phyloP scores from a whole-genome alignment of 2,888 invertebrate genomes.

The Cryptocephalus primarius region DNA sequence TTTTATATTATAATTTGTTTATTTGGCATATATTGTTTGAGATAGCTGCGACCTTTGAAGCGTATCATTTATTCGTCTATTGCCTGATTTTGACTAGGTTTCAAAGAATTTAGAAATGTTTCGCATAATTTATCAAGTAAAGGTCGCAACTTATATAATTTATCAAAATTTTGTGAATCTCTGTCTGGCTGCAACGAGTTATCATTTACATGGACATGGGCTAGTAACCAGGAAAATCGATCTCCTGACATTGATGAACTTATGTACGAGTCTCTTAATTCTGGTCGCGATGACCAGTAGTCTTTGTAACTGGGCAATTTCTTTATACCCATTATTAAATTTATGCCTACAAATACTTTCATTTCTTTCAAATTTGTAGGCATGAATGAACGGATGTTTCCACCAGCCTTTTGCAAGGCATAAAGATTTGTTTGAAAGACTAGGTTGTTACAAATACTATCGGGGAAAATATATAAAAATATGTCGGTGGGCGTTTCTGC shows the following conservation, averaged over 20 bases:
- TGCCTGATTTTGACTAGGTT: too few relatives aligned
- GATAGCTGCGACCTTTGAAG: too few relatives aligned
- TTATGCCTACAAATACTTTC: constrained; percentile 1
- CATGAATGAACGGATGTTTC: constrained; percentile 1
- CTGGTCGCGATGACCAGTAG: background rate
- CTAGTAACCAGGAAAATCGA: constrained; percentile 4
- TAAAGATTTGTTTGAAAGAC: constrained; percentile 8
- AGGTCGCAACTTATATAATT: background rate
- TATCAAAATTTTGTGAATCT: too few relatives aligned
- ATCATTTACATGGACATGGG: constrained; percentile 2
- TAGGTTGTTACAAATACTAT: constrained; percentile 5
- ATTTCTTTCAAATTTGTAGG: constrained; percentile 3
- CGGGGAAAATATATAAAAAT: constrained; percentile 9
- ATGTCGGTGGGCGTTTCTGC: constrained; percentile 8
- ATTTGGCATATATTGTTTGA: too few relatives aligned
- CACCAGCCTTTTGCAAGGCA: constrained; percentile 8
- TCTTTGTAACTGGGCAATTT: constrained; percentile 1
- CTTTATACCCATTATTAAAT: constrained; percentile 2
- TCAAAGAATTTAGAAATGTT: background rate
- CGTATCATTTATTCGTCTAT: too few relatives aligned
- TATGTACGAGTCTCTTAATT: constrained; percentile 1
- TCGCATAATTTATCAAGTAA: constrained; percentile 1
- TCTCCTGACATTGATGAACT: constrained; percentile 3
- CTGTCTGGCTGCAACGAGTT: constrained; percentile 3
- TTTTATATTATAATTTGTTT: too few relatives aligned